Percentiles rank a stretch among this genome's conserved stretches.
Evolutionary conservation across 2,888 invertebrate genomes (phyloP).

Genomic region (Sabatieria punctata): DNA sequence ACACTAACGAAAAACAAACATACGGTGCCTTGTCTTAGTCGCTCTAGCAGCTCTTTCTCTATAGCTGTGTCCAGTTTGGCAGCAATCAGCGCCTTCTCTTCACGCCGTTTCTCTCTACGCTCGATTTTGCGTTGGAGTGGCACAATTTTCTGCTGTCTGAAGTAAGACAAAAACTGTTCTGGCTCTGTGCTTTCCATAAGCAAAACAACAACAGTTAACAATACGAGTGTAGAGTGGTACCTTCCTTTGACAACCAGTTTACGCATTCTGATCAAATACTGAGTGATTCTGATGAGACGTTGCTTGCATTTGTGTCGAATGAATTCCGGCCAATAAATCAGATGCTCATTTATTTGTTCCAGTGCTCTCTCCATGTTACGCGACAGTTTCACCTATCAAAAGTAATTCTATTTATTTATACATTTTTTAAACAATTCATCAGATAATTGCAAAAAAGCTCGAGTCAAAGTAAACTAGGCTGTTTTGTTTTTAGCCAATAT

Average conservation of each 20-base stretch:
- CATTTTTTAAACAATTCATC: too few species aligned
- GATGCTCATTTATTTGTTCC: slow-evolving; percentile 81
- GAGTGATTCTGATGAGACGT: slow-evolving; percentile 84
- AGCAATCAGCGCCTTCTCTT: slow-evolving; percentile 88
- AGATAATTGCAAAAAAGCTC: too few species aligned
- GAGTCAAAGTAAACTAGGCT: too few species aligned
- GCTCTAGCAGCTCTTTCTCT: slow-evolving; percentile 79
- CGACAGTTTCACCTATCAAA: slow-evolving; percentile 53
- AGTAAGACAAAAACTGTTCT: too few species aligned
- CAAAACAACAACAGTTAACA: too few species aligned
- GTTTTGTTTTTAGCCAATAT: too few species aligned
- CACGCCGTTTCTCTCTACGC: slow-evolving; percentile 69
- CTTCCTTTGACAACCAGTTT: slow-evolving; percentile 71
- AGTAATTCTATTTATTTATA: too few species aligned
- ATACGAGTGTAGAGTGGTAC: slow-evolving; percentile 43
- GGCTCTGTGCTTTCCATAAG: too few species aligned
- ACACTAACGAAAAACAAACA: slow-evolving; percentile 8
- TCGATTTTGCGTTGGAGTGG: slow-evolving; percentile 88
- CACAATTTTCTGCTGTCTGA: too few species aligned
- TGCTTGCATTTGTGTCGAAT: slow-evolving; percentile 93
- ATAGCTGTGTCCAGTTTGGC: slow-evolving; percentile 90
- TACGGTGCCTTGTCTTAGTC: slow-evolving; percentile 69
- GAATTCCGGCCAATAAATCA: slow-evolving; percentile 85
- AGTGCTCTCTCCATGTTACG: slow-evolving; percentile 89
- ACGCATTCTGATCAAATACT: slow-evolving; percentile 88